Conservation (phyloP, 2,888 invertebrate genomes). For the Adineta ricciae region DNA sequence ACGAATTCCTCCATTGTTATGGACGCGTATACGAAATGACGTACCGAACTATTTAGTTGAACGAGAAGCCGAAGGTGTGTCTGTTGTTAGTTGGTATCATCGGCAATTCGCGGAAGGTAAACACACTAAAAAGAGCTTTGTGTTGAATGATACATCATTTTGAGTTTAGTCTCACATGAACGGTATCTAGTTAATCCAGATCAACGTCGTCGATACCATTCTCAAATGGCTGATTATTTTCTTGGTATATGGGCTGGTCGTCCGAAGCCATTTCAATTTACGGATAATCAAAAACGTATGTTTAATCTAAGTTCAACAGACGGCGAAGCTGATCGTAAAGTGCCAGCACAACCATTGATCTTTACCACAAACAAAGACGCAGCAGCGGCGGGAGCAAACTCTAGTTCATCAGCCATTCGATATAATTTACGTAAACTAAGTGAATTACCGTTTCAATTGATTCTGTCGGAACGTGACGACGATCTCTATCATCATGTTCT, state of each 20-base stretch:
- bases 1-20: conserved; percentile 82
- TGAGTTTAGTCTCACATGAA: conserved; percentile 65
- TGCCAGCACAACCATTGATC: conserved; percentile 80
- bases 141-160: neutral
- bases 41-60: conserved; percentile 86
- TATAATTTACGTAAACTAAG: conserved; percentile 83
- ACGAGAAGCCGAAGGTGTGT: conserved; percentile 90
- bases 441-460: conserved; percentile 85
- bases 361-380: conserved; percentile 55
- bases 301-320: conserved; percentile 58
- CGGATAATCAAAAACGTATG: conserved; percentile 85
- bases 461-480: conserved; percentile 75
- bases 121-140: no score
- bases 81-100: conserved; percentile 96
- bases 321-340: conserved; percentile 62
- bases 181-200: conserved; percentile 94
- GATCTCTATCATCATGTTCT: conserved; percentile 81
- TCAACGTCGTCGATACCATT: conserved; percentile 89
- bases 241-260: conserved; percentile 84
- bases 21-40: conserved; percentile 92
- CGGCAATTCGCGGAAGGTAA: conserved; percentile 64
- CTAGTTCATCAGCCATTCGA: conserved; percentile 65
- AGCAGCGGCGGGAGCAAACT: neutral
- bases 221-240: conserved; percentile 93
- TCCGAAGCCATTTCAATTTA: conserved; percentile 89